Evolutionary conservation across 2,113 vertebrate genomes (phyloP).

Genomic region (Piprites chloris): DNA sequence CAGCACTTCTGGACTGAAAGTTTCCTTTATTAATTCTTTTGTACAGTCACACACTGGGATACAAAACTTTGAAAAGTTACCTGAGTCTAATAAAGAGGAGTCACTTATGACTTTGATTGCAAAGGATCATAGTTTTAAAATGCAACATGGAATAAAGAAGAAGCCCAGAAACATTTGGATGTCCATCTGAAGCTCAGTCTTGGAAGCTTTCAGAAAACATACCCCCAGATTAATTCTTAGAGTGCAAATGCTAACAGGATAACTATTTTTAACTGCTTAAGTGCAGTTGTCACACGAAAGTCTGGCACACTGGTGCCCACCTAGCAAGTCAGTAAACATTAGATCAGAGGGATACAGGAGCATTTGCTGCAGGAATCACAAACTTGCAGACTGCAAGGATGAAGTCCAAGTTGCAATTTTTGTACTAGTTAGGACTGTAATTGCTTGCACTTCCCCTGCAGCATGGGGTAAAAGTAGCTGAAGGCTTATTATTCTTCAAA

Average conservation of each 20-base stretch:
- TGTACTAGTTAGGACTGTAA: not conserved
- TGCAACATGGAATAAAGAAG: not conserved
- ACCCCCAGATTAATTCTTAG: not conserved
- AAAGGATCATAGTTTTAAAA: not conserved
- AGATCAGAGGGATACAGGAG: not conserved
- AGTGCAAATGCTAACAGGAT: not conserved
- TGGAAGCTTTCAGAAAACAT: not conserved
- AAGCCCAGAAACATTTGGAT: not conserved
- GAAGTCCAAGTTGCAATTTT: not conserved
- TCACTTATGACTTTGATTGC: not conserved
- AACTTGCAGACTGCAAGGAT: not conserved
- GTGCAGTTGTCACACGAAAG: rapidly evolving
- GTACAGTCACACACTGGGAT: not conserved
- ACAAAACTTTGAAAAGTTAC: not conserved
- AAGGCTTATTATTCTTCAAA: not conserved
- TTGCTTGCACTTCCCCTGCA: not conserved
- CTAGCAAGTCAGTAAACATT: not conserved
- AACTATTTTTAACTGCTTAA: not conserved
- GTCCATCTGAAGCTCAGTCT: not conserved
- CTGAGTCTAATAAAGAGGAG: not conserved
- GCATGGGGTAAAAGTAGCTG: not conserved
- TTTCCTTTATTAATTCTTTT: not conserved
- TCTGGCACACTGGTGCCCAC: not conserved
- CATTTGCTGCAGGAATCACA: not conserved
- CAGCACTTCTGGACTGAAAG: not conserved